phyloP scores from a whole-genome alignment of 2,113 vertebrate genomes.

The Forbesichthys agassizii region DNA sequence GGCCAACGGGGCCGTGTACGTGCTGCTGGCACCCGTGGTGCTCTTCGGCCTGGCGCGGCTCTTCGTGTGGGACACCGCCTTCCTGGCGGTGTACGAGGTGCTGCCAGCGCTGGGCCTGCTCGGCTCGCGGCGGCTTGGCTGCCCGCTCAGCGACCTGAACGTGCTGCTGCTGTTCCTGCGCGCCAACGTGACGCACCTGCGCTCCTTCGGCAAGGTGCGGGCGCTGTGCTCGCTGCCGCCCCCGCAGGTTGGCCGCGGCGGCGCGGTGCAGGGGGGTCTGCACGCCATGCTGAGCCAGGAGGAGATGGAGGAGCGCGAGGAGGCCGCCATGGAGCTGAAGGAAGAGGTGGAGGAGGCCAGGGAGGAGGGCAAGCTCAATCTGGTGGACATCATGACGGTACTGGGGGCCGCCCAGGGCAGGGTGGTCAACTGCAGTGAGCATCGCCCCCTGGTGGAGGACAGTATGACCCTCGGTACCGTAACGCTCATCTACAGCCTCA shows the following conservation, averaged over 20 bases:
- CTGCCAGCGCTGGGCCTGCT: constrained; percentile 90
- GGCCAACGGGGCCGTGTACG: constrained; percentile 79
- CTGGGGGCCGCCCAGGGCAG: constrained; percentile 81
- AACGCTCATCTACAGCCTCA: constrained; percentile 76
- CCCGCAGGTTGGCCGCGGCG: constrained; percentile 75
- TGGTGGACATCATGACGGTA: constrained; percentile 95
- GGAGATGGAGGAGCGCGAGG: constrained; percentile 71
- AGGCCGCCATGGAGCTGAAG: constrained; percentile 72
- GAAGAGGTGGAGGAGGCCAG: constrained; percentile 74
- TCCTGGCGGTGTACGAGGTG: constrained; percentile 91
- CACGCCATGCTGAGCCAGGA: constrained; percentile 67
- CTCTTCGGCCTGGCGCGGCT: constrained; percentile 87
- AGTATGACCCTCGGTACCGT: constrained; percentile 80
- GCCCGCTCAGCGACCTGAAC: constrained; percentile 92
- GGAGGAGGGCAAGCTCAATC: constrained; percentile 80
- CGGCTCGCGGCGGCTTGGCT: constrained; percentile 86
- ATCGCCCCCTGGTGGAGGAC: constrained; percentile 76
- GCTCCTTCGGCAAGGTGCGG: constrained; percentile 87
- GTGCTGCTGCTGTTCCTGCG: constrained; percentile 91
- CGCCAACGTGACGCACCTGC: constrained; percentile 85
- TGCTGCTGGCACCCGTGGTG: constrained; percentile 83
- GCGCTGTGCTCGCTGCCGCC: constrained; percentile 85
- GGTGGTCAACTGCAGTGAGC: constrained; percentile 73
- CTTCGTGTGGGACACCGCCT: constrained; percentile 91
- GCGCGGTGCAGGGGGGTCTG: constrained; percentile 45